Base-by-base conservation (phyloP, 1,140 invertebrate species). In the Anastatus disparis region DNA sequence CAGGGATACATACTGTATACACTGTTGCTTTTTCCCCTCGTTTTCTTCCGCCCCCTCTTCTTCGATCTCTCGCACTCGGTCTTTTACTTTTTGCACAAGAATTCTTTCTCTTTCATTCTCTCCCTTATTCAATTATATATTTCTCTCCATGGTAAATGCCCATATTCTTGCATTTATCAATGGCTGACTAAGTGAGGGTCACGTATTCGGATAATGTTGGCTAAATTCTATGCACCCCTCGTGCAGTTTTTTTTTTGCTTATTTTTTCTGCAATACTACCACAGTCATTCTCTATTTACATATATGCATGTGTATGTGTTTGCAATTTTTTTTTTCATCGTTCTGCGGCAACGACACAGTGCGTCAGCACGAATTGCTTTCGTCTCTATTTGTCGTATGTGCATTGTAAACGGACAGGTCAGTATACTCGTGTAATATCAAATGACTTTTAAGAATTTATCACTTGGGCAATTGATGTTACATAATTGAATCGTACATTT, bases 141-240 rank as follows among this genome's bases (percentile, higher is more conserved):
- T 83, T 83, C 83, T 81, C 81, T 81, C 79, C 82, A 75, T 77
- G 79, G 82, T 85, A 85, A 85, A 86, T 86, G 81, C 82, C 81
- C 79, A 85, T 85, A 86, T 86, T 86, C 84, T 85, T 86, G 81
- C 82, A 81, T 84, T 85, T 85, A 81, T 85, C 84, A 86, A 85
- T 85, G 83, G 79, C 71, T 77, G 79, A 79, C 79, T 82, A 84
- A 85, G 81, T 81, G 81, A 85, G 83, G 83, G 81, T 85, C 82
- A 78, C 82, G 74, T 81, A 77, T 46, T 46, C 22, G 52, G 53
- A 59, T 67, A 58, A 67, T 67, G 26, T 66, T n/a, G 53, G 4
- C 65, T 48, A 58, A 67, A 67, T 59, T 67, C 65, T 58, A 76
- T 66, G 74, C 66, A 69, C 66, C 58, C 66, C 44, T 50, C 44